Evolutionary conservation across 2,797 vertebrate genomes (phyloP).

Genomic region (Onychomys leucogaster): DNA sequence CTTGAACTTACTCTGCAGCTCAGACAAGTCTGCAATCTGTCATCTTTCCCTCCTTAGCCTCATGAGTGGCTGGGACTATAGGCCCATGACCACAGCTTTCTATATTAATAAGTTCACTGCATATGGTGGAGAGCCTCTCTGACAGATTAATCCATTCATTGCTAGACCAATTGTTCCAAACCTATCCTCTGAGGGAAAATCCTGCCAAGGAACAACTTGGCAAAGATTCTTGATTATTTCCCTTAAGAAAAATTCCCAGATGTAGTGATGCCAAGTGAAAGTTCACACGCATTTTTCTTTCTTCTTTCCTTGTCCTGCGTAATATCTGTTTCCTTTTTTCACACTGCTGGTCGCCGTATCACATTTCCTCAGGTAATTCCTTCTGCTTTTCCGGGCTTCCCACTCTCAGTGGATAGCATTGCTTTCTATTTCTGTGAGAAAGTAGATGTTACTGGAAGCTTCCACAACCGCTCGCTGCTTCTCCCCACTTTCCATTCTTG

Average conservation of each 20-base stretch:
- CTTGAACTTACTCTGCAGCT: neutral
- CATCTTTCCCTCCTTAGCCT: neutral
- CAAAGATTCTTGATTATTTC: constrained; percentile 55
- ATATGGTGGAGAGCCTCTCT: neutral
- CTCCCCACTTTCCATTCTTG: neutral
- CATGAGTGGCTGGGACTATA: neutral
- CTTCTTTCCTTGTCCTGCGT: neutral
- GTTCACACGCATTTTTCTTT: constrained; percentile 30
- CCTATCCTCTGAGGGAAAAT: neutral
- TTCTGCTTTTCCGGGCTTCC: neutral
- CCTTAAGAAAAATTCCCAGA: constrained; percentile 65
- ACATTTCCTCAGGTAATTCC: neutral
- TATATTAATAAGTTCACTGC: neutral
- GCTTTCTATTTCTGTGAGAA: constrained; percentile 29
- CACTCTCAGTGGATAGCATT: neutral
- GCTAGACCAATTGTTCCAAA: neutral
- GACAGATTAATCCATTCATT: neutral
- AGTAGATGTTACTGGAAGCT: constrained; percentile 14
- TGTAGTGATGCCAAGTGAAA: constrained; percentile 22
- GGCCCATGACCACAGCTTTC: neutral
- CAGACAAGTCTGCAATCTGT: neutral
- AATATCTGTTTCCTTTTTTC: neutral
- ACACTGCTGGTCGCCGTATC: neutral
- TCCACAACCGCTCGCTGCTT: neutral
- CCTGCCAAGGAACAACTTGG: constrained; percentile 35